Conservation (phyloP, 2,888 invertebrate species). For the Brachypalpus laphriformis region DNA sequence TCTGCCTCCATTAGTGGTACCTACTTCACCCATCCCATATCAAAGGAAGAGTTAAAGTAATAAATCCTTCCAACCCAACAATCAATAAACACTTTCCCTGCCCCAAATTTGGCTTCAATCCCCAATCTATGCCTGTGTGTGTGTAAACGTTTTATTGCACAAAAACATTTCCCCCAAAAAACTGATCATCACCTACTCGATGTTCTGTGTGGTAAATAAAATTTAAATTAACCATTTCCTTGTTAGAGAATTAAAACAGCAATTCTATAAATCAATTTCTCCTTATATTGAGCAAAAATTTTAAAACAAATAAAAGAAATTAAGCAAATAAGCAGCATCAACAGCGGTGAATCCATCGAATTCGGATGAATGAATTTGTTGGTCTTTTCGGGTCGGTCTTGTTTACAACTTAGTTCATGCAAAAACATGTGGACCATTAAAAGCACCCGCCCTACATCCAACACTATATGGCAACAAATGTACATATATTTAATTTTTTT, state of each 20-base stretch:
- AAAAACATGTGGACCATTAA: slow-evolving; percentile 50
- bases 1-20: too few relatives aligned
- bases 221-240: slow-evolving; percentile 30
- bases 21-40: not conserved
- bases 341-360: not conserved
- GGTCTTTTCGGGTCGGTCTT: slow-evolving; percentile 1
- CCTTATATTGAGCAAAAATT: slow-evolving; percentile 19
- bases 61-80: not conserved
- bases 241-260: slow-evolving; percentile 12
- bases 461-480: slow-evolving; percentile 29
- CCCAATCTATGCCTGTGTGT: not conserved
- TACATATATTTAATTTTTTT: slow-evolving; percentile 14
- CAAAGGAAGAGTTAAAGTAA: not conserved
- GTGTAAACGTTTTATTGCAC: not conserved
- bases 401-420: slow-evolving; percentile 36
- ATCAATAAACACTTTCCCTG: not conserved
- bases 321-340: slow-evolving; percentile 36
- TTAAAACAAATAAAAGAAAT: slow-evolving; percentile 32
- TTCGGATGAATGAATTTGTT: slow-evolving; percentile 32
- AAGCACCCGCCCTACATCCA: slow-evolving; percentile 35
- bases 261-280: slow-evolving; percentile 45
- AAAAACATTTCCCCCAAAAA: not conserved
- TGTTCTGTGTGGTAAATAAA: slow-evolving; percentile 8
- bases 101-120: not conserved
- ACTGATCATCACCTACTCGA: not conserved